These are phyloP conservation scores for Bombus superbus DNA, from an alignment of 1,140 invertebrate species.

Conservation along the genomic window DNA sequence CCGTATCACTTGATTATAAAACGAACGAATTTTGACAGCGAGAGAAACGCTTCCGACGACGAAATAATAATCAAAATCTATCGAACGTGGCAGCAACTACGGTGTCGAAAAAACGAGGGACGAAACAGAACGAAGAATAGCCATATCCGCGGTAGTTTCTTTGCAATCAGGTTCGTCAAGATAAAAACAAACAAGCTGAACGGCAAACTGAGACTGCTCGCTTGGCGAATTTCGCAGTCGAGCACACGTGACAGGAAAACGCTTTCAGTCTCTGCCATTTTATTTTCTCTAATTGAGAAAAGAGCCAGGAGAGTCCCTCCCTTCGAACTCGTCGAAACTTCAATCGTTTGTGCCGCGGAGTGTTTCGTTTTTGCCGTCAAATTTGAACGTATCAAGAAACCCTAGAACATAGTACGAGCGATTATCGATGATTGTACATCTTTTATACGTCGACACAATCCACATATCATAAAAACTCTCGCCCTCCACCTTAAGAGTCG, in stretches of 20 bases:
- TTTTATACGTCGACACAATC: no score
- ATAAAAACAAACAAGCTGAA: constrained; percentile 15
- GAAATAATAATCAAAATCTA: not conserved
- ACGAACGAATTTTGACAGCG: no score
- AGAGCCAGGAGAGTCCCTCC: not conserved
- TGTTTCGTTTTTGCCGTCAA: not conserved
- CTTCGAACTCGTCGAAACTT: not conserved
- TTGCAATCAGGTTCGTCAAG: not conserved
- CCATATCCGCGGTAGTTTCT: not conserved
- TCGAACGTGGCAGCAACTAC: not conserved
- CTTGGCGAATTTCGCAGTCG: constrained; percentile 23
- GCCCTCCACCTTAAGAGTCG: no score
- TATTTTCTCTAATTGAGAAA: constrained; percentile 17
- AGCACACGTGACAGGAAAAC: constrained; percentile 32
- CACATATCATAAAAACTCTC: no score
- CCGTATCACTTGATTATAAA: no score
- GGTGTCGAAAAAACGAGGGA: not conserved
- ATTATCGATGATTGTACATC: no score
- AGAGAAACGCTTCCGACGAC: not conserved
- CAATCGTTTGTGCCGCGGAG: not conserved
- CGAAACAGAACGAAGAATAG: not conserved
- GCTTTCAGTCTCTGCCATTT: constrained; percentile 30
- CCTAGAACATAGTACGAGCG: no score
- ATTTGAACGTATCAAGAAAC: not conserved
- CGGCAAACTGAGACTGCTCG: not conserved